phyloP scores from a whole-genome alignment of 2,113 vertebrate species.

The Antigone vipio region DNA sequence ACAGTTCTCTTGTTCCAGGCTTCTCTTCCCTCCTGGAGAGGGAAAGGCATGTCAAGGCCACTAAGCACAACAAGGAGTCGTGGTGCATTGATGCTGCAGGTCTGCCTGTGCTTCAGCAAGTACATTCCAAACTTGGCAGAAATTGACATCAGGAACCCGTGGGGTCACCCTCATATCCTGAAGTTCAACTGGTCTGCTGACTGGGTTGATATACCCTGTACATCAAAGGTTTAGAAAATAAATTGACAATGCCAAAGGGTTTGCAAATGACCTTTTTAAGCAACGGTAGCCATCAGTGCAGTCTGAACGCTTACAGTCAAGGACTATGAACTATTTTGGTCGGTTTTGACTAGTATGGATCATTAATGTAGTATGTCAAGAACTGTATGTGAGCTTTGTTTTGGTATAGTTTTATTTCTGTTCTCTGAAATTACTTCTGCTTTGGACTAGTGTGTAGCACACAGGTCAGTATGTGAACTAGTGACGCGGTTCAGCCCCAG shows the following conservation, averaged over 20 bases:
- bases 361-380: not conserved
- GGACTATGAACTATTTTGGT: not conserved
- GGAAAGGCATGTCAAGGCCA: not conserved
- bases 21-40: not conserved
- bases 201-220: not conserved
- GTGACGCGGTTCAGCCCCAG: too few relatives aligned
- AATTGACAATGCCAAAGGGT: not conserved
- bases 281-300: not conserved
- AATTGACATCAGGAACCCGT: not conserved
- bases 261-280: not conserved
- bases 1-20: not conserved
- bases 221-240: not conserved
- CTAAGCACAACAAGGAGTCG: accelerated
- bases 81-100: not conserved
- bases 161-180: not conserved
- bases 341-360: not conserved
- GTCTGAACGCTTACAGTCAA: not conserved
- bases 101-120: not conserved
- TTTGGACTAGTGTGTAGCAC: not conserved
- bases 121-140: not conserved
- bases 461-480: not conserved
- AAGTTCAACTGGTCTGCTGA: not conserved
- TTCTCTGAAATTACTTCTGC: not conserved
- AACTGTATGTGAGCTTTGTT: not conserved
- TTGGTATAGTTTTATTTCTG: not conserved